Evolutionary conservation across 1,140 invertebrate species (phyloP).

Genomic region (Drosophila kikkawai): DNA sequence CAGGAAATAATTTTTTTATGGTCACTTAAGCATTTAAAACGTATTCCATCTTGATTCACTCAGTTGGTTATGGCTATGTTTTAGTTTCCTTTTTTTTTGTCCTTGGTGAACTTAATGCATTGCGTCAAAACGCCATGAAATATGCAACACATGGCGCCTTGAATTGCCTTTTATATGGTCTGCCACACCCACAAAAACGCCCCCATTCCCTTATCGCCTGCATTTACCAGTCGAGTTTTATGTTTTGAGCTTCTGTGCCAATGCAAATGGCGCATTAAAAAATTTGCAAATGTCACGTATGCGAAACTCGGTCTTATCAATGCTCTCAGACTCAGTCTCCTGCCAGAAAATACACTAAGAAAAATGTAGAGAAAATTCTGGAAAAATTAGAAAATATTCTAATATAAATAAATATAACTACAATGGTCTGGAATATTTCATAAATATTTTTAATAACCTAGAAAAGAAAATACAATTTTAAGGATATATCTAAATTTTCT

Average conservation of each 20-base stretch:
- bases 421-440: neutral
- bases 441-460: neutral
- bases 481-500: neutral
- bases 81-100: conserved; percentile 39
- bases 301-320: conserved; percentile 51
- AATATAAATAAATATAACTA: neutral
- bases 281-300: conserved; percentile 74
- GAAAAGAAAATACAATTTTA: neutral
- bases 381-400: neutral
- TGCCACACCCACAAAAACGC: conserved; percentile 20
- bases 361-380: neutral
- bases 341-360: neutral
- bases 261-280: conserved; percentile 80
- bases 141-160: conserved; percentile 79
- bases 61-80: conserved; percentile 50
- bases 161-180: conserved; percentile 68
- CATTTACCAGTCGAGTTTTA: conserved; percentile 46
- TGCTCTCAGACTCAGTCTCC: conserved; percentile 17
- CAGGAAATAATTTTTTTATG: conserved; percentile 60
- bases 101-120: conserved; percentile 55
- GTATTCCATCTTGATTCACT: conserved; percentile 57
- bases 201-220: conserved; percentile 24
- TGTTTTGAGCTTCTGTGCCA: conserved; percentile 60
- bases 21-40: conserved; percentile 69
- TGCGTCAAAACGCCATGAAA: conserved; percentile 76